Evolutionary conservation across 2,888 invertebrate species (phyloP).

Genomic region (Oscheius sp.): DNA sequence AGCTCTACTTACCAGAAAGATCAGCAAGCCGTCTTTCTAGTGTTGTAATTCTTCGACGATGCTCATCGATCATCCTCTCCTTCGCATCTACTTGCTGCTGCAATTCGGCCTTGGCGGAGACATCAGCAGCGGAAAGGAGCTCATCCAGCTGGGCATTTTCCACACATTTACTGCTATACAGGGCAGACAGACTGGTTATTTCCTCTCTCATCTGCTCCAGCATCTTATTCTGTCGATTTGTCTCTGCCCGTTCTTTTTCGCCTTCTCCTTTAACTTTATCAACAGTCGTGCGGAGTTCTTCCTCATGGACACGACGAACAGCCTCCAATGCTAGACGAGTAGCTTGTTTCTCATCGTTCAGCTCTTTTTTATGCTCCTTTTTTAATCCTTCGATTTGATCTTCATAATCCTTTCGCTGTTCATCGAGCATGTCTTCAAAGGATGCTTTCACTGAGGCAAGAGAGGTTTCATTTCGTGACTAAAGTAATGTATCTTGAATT

Average conservation of each 20-base stretch:
- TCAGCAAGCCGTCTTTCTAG: constrained; percentile 5
- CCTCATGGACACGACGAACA: constrained; percentile 65
- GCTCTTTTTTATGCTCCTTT: constrained; percentile 57
- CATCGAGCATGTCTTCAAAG: constrained; percentile 59
- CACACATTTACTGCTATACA: constrained; percentile 68
- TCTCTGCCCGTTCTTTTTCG: constrained; percentile 30
- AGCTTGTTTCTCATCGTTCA: constrained; percentile 67
- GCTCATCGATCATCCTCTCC: constrained; percentile 18
- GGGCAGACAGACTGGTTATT: constrained; percentile 59
- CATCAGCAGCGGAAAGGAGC: constrained; percentile 36
- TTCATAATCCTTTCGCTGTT: constrained; percentile 55
- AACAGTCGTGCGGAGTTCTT: constrained; percentile 55
- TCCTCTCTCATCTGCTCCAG: constrained; percentile 64
- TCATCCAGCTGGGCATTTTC: constrained; percentile 69
- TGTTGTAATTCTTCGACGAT: constrained; percentile 4
- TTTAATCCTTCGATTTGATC: constrained; percentile 51
- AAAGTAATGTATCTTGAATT: not conserved
- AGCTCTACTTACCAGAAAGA: constrained; percentile 10
- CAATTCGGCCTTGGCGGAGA: constrained; percentile 9
- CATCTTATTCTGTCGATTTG: constrained; percentile 23
- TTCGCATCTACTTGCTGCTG: constrained; percentile 14
- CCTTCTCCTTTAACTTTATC: constrained; percentile 34
- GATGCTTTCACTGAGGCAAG: constrained; percentile 51
- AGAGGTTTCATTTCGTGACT: constrained; percentile 53
- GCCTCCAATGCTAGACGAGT: constrained; percentile 67